A percentile compares a stretch with the other conserved stretches of the same genome.
Conservation (phyloP, 2,797 vertebrate genomes). For the Buphagus erythrorhynchus region DNA sequence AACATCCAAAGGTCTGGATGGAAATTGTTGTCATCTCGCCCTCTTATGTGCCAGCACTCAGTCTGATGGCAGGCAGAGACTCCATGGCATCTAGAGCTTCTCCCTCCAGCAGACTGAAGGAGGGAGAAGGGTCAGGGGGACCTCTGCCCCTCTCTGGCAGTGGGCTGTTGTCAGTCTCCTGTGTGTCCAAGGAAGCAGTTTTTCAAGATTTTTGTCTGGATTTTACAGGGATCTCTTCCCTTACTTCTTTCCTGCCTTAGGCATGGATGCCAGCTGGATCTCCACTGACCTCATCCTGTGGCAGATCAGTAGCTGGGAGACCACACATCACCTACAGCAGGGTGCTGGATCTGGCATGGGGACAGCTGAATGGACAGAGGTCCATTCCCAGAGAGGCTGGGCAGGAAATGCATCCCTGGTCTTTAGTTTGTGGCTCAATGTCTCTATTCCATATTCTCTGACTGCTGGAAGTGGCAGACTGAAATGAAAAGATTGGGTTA, state of each 20-base stretch:
- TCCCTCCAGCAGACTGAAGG: not conserved
- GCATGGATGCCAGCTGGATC: not conserved
- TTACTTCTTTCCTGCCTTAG: not conserved
- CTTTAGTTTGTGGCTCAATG: not conserved
- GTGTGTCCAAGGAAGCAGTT: not conserved
- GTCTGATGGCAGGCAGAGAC: not conserved
- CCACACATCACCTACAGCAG: not conserved
- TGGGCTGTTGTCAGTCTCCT: not conserved
- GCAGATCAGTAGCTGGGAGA: not conserved
- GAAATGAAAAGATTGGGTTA: not conserved
- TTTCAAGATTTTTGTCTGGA: not conserved
- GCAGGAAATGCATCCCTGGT: not conserved
- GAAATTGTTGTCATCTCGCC: rapidly evolving
- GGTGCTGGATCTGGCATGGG: not conserved
- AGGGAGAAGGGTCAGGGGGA: rapidly evolving
- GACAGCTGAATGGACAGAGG: not conserved
- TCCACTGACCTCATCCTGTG: not conserved
- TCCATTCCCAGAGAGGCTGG: not conserved
- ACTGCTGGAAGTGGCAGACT: not conserved
- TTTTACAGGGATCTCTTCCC: not conserved
- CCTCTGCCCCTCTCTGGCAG: not conserved
- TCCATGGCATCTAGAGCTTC: not conserved
- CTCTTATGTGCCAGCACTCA: rapidly evolving
- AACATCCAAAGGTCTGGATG: rapidly evolving
- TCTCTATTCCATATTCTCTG: not conserved